phyloP scores from a whole-genome alignment of 2,888 invertebrate species.

The Anthoptus insignis region DNA sequence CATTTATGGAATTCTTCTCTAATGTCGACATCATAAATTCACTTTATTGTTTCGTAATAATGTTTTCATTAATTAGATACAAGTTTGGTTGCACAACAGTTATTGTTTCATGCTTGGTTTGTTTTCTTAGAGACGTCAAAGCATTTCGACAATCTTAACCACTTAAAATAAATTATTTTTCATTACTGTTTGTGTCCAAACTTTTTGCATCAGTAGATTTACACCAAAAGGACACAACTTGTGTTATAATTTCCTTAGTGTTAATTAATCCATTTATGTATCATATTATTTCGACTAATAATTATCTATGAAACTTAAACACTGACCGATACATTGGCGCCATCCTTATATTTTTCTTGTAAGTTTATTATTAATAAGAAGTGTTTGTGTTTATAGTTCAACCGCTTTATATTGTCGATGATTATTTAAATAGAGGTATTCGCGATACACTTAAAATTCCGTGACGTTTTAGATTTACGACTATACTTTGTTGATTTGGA shows the following conservation, averaged over 20 bases:
- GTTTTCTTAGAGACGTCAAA: constrained; percentile 24
- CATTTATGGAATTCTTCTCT: constrained; percentile 26
- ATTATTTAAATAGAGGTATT: constrained; percentile 19
- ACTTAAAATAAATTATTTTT: neutral
- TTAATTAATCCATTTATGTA: no score
- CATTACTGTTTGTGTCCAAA: constrained; percentile 1
- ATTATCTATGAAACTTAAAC: constrained; percentile 9
- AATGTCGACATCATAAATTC: constrained; percentile 17
- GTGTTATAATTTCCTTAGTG: no score
- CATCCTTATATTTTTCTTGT: constrained; percentile 26
- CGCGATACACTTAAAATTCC: constrained; percentile 7
- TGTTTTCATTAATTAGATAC: constrained; percentile 30
- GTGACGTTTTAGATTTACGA: constrained; percentile 16
- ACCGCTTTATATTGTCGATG: constrained; percentile 10
- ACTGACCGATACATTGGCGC: constrained; percentile 18
- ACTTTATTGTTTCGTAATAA: constrained; percentile 26
- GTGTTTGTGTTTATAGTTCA: constrained; percentile 15
- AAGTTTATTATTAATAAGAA: constrained; percentile 25
- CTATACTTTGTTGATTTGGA: constrained; percentile 9
- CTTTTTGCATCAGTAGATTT: no score
- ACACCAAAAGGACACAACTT: no score
- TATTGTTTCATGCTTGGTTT: constrained; percentile 17
- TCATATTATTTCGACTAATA: neutral
- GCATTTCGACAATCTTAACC: constrained; percentile 17
- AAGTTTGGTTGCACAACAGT: constrained; percentile 22